Base-by-base conservation (phyloP, 2,888 invertebrate species). In the Encarsia formosa region DNA sequence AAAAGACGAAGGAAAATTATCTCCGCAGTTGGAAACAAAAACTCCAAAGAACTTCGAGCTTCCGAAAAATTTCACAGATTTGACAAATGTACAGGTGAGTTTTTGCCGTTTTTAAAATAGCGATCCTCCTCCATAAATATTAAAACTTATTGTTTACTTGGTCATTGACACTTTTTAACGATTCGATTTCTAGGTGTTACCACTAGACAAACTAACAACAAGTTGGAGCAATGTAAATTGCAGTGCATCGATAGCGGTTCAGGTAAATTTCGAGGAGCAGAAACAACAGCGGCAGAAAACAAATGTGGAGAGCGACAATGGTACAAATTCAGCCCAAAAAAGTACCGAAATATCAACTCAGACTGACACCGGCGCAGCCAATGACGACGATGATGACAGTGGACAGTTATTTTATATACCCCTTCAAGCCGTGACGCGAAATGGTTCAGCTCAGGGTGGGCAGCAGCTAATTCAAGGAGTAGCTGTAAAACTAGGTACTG, bases 351-450 rank as follows among this genome's bases (percentile, higher is more conserved):
- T 72, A 61, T 77, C 77, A 2, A 76, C 76, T 2, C 77, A 78
- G 55, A 76, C 76, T 9, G 75, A 78, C n/a, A 65, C 62, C 6
- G 67, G 64, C 29, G 65, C 65, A 32, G 69, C 68, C 9, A 73
- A 72, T 37, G 77, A 76, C 4, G 80, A 80, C 1, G 79, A 79
- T 59, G 75, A 77, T 1, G 79, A 79, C 56, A 76, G 77, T 9
- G 80, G 80, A 2, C 81, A 82, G 48, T 72, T 84, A 16, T 84
- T 84, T 65, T 84, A 84, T 58, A 83, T 84, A 66, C 84, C 84
- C 0, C 64, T 84, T 4, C 81, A 81, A 59, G 73, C 74, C 11
- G 70, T 73, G 1, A 73, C 72, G 50, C 77, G 78, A 9, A 72
- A 76, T 40, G 70, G 69, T 1, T 68, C 73, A 3, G 65, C 66